These are phyloP conservation scores for Calephelis nemesis DNA, from an alignment of 1,140 invertebrate genomes.

Conservation along the genomic window DNA sequence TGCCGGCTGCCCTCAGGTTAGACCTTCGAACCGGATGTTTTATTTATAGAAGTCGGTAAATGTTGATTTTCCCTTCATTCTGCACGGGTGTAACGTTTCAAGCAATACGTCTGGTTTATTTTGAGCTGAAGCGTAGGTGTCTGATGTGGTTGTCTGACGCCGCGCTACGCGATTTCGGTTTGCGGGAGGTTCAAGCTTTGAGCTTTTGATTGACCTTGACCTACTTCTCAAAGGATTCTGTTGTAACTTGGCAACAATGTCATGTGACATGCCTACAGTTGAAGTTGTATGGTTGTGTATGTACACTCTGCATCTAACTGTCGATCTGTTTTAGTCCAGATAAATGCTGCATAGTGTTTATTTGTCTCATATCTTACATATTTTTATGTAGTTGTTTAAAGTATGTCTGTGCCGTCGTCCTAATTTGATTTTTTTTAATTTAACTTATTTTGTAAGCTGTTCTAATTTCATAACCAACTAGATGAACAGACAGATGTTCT, in stretches of 20 bases:
- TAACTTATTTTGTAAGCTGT: too few species aligned
- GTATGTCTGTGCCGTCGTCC: too few species aligned
- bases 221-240: conserved; percentile 36
- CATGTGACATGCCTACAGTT: conserved; percentile 3
- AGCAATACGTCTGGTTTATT: conserved; percentile 68
- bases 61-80: conserved; percentile 19
- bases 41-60: conserved; percentile 30
- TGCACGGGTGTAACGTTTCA: conserved; percentile 63
- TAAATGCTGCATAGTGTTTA: too few species aligned
- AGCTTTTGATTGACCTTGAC: conserved; percentile 61
- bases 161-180: conserved; percentile 23
- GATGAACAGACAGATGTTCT: too few species aligned
- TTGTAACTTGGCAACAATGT: conserved; percentile 21
- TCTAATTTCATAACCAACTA: too few species aligned
- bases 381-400: too few species aligned
- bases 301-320: background rate
- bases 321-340: too few species aligned
- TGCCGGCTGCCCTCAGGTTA: conserved; percentile 38
- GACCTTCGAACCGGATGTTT: conserved; percentile 27
- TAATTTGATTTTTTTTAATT: too few species aligned
- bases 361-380: too few species aligned
- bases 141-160: conserved; percentile 33
- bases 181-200: conserved; percentile 18
- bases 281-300: background rate
- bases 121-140: conserved; percentile 55